Evolutionary conservation across 2,113 vertebrate genomes (phyloP), one percentile per base, ranked within the genome.

Genomic region (Octodon degus): DNA sequence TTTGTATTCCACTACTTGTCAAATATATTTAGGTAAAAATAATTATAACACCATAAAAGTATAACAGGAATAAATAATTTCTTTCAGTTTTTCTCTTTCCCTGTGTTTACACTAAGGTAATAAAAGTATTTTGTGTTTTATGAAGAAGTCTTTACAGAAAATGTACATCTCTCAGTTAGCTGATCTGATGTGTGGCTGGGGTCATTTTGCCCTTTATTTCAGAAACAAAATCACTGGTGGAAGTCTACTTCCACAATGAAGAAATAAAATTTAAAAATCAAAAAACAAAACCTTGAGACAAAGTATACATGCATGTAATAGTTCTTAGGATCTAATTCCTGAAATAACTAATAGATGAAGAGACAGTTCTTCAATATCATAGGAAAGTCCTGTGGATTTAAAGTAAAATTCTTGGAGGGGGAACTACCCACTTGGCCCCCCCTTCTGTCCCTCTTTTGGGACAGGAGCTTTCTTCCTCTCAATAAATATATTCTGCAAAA

Each of bases 31-130:
- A 85, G 53, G 34, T 72, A 70, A 91, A 82, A 83, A 12, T 79
- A 94, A 93, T 94, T 93, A 83, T 4, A 86, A 2, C 2, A n/a
- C 30, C 62, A 91, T 6, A 88, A 88, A 89, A 86, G 34, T 60
- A 87, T 84, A 90, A 70, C 50, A 95, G 81, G 86, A 96, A 34
- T 37, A 85, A 86, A 92, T 80, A 11, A 74, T 93, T 74, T 83
- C 58, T 55, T 93, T 89, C 88, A 74, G 67, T 81, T 94, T 82
- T 16, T 86, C 32, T 84, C 32, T 90, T 81, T 96, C 34, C 63
- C 0, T 74, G 32, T 40, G n/a, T 5, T 6, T 55, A 16, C 19
- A 47, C 34, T 67, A 62, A 88, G 1, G 53, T 79, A 67, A 82
- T 62, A 50, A 91, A 82, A 86, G 37, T 74, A 11, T 27, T 19